phyloP scores from a whole-genome alignment of 2,888 invertebrate genomes.

The Clepsis dumicolana region DNA sequence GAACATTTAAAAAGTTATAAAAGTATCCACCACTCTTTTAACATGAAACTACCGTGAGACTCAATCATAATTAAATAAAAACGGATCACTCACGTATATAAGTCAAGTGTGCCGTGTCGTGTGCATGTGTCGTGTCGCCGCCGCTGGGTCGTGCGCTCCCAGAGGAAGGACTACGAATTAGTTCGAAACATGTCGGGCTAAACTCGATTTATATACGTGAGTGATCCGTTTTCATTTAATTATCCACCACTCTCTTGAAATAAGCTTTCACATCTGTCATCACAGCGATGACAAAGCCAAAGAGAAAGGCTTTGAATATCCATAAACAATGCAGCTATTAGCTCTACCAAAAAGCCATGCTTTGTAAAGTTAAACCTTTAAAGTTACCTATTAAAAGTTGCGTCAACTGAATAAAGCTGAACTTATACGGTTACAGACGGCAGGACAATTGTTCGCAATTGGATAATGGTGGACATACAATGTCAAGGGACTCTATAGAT shows the following conservation, averaged over 20 bases:
- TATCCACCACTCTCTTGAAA: conserved; percentile 1
- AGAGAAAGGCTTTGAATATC: conserved; percentile 35
- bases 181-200: too few species aligned
- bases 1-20: too few species aligned
- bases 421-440: not conserved
- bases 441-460: conserved; percentile 1
- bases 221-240: not conserved
- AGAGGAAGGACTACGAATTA: too few species aligned
- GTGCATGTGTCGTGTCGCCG: too few species aligned
- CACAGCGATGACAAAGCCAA: conserved; percentile 23
- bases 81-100: too few species aligned
- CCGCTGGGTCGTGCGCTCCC: too few species aligned
- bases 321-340: conserved; percentile 7
- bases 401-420: not conserved
- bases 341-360: conserved; percentile 6
- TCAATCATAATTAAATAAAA: too few species aligned
- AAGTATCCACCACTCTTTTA: too few species aligned
- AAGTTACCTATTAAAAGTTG: not conserved
- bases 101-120: too few species aligned
- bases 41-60: too few species aligned
- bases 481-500: not conserved
- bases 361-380: too few species aligned
- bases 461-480: not conserved
- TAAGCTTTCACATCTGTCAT: conserved; percentile 28
- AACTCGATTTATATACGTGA: too few species aligned